phyloP scores from a whole-genome alignment of 2,888 invertebrate genomes.

The Eurytoma californica region DNA sequence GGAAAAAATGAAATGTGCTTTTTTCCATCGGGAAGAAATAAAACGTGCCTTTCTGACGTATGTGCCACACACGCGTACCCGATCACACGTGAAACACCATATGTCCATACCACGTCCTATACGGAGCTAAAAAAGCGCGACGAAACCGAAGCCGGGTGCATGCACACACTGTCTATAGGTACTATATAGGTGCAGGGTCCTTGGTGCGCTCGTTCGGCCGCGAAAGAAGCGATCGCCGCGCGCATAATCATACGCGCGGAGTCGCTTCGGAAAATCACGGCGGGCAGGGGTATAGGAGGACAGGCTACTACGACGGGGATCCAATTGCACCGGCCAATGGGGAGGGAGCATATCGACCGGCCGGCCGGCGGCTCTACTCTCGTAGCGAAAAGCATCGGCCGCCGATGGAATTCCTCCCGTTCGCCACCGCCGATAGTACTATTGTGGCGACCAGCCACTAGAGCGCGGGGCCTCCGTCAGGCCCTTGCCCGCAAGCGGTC shows the following conservation, averaged over 20 bases:
- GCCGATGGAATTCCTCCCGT: not conserved
- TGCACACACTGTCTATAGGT: too few species aligned
- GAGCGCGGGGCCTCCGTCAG: too few species aligned
- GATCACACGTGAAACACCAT: too few species aligned
- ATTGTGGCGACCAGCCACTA: too few species aligned
- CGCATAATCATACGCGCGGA: not conserved
- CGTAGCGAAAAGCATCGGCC: slow-evolving; percentile 57
- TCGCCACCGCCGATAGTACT: not conserved
- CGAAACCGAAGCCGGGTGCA: not conserved
- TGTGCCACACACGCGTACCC: too few species aligned
- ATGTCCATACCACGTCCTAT: too few species aligned
- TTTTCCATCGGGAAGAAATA: too few species aligned
- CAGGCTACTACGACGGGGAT: slow-evolving; percentile 58
- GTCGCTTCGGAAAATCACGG: not conserved
- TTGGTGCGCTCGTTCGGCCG: not conserved
- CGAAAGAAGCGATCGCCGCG: not conserved
- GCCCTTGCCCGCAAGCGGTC: too few species aligned
- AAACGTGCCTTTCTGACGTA: too few species aligned
- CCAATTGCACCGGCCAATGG: slow-evolving; percentile 59
- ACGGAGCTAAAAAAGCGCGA: too few species aligned
- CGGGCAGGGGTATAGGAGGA: not conserved
- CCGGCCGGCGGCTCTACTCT: slow-evolving; percentile 57
- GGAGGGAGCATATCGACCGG: slow-evolving; percentile 59
- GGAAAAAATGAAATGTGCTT: too few species aligned
- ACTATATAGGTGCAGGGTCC: too few species aligned